Evolutionary conservation across 2,113 vertebrate genomes (phyloP).

Genomic region (Galbula dea): DNA sequence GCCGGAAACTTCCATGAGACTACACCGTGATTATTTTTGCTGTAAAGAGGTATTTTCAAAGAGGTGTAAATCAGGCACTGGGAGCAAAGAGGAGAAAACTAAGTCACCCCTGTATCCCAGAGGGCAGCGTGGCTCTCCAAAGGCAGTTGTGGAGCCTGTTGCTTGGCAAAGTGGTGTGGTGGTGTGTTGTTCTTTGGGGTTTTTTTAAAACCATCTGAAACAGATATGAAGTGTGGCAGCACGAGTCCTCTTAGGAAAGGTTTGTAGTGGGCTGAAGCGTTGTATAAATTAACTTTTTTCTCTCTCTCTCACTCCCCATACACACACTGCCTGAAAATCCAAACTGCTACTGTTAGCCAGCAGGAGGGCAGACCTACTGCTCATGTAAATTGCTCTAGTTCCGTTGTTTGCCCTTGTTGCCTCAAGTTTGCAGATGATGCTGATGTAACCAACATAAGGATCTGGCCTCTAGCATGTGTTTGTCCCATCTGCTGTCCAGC

Average conservation of each 20-base stretch:
- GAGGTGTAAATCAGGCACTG: neutral
- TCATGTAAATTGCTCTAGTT: conserved; percentile 19
- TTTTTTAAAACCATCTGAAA: neutral
- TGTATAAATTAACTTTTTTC: neutral
- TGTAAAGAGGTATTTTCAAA: neutral
- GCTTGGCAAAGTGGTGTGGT: neutral
- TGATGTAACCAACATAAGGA: conserved; percentile 43
- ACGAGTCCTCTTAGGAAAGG: neutral
- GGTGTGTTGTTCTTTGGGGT: neutral
- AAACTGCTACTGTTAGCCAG: neutral
- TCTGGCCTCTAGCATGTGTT: conserved; percentile 64
- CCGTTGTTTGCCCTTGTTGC: conserved; percentile 29
- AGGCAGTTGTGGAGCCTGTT: neutral
- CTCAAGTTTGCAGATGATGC: conserved; percentile 20
- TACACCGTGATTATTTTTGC: neutral
- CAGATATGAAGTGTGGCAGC: neutral
- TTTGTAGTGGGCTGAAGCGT: neutral
- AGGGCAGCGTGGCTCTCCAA: neutral
- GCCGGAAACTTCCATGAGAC: neutral
- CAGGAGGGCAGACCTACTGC: conserved; percentile 3
- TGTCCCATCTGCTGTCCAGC: conserved; percentile 63
- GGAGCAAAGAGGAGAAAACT: neutral
- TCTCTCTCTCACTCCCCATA: neutral
- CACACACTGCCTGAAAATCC: neutral
- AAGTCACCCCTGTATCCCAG: neutral